Evolutionary conservation across 2,113 vertebrate genomes (phyloP).

Genomic region (Gadus chalcogrammus): DNA sequence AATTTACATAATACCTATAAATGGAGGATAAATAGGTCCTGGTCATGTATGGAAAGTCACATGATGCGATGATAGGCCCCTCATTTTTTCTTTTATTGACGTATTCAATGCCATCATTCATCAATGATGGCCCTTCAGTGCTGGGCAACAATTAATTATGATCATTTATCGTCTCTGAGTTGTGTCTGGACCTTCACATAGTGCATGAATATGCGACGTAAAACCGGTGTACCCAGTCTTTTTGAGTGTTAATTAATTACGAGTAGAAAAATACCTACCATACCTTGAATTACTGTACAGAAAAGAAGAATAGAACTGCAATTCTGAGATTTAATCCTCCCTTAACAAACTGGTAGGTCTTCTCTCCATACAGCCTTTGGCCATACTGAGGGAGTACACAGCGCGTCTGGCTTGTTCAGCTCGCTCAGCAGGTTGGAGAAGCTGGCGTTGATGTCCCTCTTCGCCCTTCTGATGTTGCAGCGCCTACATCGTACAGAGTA

Average conservation of each 20-base stretch:
- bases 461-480: conserved; percentile 40
- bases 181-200: no score
- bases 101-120: neutral
- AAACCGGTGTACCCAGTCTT: no score
- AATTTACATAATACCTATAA: no score
- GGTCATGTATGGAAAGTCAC: neutral
- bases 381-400: conserved; percentile 78
- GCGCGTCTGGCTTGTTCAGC: conserved; percentile 74
- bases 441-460: conserved; percentile 69
- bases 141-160: no score
- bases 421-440: conserved; percentile 73
- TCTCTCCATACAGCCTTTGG: conserved; percentile 87
- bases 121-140: neutral
- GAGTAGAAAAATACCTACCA: no score
- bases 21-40: neutral
- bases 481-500: conserved; percentile 38
- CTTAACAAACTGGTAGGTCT: conserved; percentile 78
- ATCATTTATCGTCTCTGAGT: no score
- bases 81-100: neutral
- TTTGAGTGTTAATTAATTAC: no score
- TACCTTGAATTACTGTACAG: no score
- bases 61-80: no score
- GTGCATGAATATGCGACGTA: no score
- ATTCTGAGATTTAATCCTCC: conserved; percentile 36
- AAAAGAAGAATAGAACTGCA: no score